Percentiles rank a stretch among this genome's conserved stretches.
Conservation (phyloP, 2,888 invertebrate species). For the Mythimna vitellina region DNA sequence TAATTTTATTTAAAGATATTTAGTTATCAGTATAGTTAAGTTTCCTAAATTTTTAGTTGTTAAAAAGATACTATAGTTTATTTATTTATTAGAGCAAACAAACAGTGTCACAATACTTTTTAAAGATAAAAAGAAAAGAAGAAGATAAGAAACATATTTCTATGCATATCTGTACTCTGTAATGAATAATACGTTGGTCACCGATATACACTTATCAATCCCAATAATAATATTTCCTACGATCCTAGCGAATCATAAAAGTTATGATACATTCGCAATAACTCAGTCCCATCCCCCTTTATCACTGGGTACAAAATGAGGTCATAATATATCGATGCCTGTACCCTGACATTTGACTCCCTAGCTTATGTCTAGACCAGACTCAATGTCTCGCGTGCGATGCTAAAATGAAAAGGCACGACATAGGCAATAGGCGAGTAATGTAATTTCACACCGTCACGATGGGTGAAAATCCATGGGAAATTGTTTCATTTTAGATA, state of each 20-base stretch:
- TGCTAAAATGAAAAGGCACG: constrained; percentile 64
- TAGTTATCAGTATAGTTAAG: too few relatives aligned
- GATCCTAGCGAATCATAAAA: neutral
- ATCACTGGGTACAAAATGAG: constrained; percentile 35
- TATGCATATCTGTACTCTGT: too few relatives aligned
- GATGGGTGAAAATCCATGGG: constrained; percentile 64
- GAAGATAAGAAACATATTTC: too few relatives aligned
- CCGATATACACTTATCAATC: neutral
- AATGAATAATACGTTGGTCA: neutral
- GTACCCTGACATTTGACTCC: constrained; percentile 61
- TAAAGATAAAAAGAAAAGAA: too few relatives aligned
- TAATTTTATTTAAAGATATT: too few relatives aligned
- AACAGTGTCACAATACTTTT: too few relatives aligned
- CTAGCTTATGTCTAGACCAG: constrained; percentile 63
- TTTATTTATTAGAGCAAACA: too few relatives aligned
- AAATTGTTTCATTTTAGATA: constrained; percentile 62
- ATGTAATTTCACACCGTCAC: constrained; percentile 66
- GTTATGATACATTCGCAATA: constrained; percentile 14
- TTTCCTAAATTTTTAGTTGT: too few relatives aligned
- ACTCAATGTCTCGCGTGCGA: constrained; percentile 63
- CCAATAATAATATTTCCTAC: neutral
- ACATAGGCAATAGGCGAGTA: constrained; percentile 55
- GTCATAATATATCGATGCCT: constrained; percentile 40
- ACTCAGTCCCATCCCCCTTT: constrained; percentile 11
- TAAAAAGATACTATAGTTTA: too few relatives aligned